Conservation (phyloP, 2,797 vertebrate species). For the Sebastes minor region DNA sequence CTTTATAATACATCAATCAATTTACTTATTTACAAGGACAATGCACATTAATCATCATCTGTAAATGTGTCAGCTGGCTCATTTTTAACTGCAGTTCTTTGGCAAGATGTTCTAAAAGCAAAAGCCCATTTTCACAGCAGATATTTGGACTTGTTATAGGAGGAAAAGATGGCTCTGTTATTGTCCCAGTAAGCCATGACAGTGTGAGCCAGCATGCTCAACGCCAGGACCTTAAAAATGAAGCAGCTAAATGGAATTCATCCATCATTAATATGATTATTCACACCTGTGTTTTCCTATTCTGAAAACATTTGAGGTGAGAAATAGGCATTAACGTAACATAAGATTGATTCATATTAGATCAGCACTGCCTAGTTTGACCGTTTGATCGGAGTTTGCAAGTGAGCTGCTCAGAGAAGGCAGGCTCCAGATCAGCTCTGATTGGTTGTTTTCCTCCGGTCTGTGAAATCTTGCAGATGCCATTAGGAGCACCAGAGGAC, state of each 20-base stretch:
- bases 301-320: too few relatives aligned
- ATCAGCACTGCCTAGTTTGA: too few relatives aligned
- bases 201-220: not conserved
- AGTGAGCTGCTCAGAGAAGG: too few relatives aligned
- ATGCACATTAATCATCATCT: not conserved
- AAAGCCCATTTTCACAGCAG: not conserved
- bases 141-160: not conserved
- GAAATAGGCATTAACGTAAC: too few relatives aligned
- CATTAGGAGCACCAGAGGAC: too few relatives aligned
- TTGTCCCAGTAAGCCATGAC: not conserved
- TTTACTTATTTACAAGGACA: not conserved
- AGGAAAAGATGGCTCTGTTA: not conserved
- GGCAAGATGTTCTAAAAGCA: not conserved
- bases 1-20: not conserved
- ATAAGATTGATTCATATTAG: too few relatives aligned
- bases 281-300: too few relatives aligned
- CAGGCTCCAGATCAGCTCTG: too few relatives aligned
- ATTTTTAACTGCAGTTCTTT: not conserved
- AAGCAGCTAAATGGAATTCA: not conserved
- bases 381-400: too few relatives aligned
- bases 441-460: too few relatives aligned
- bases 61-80: not conserved
- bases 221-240: accelerated
- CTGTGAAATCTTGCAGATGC: too few relatives aligned
- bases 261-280: not conserved